phyloP scores from a whole-genome alignment of 2,888 invertebrate genomes.

The Nomada goodeniana region DNA sequence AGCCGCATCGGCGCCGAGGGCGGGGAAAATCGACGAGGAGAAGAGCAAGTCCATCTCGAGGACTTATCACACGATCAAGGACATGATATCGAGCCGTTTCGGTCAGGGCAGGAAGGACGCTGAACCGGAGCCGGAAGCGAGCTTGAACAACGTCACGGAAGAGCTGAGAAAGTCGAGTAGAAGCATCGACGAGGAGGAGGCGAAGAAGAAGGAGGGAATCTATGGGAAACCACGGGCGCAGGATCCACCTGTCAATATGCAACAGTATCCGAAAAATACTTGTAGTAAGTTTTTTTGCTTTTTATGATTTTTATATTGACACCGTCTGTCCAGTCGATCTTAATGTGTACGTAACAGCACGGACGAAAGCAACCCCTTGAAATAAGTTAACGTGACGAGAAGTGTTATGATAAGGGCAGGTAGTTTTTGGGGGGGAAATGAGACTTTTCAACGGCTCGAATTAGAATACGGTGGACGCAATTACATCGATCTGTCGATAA shows the following conservation, averaged over 20 bases:
- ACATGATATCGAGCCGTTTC: constrained; percentile 93
- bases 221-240: constrained; percentile 86
- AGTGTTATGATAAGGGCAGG: too few relatives aligned
- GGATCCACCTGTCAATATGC: constrained; percentile 76
- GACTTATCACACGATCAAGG: constrained; percentile 93
- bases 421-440: too few relatives aligned
- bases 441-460: too few relatives aligned
- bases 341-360: too few relatives aligned
- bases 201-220: constrained; percentile 85
- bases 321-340: not conserved
- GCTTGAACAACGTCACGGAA: constrained; percentile 88
- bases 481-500: too few relatives aligned
- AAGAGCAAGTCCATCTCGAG: constrained; percentile 89
- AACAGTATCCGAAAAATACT: constrained; percentile 79
- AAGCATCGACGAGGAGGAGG: constrained; percentile 82
- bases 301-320: not conserved
- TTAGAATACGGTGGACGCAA: too few relatives aligned
- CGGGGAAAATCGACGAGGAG: constrained; percentile 79
- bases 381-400: too few relatives aligned
- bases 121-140: constrained; percentile 84
- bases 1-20: constrained; percentile 74
- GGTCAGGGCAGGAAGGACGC: constrained; percentile 87
- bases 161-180: constrained; percentile 85
- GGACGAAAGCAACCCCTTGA: too few relatives aligned
- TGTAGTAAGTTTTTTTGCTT: constrained; percentile 70